These are phyloP conservation scores for Anser cygnoides DNA, from an alignment of 2,113 vertebrate species.

Conservation along the genomic window DNA sequence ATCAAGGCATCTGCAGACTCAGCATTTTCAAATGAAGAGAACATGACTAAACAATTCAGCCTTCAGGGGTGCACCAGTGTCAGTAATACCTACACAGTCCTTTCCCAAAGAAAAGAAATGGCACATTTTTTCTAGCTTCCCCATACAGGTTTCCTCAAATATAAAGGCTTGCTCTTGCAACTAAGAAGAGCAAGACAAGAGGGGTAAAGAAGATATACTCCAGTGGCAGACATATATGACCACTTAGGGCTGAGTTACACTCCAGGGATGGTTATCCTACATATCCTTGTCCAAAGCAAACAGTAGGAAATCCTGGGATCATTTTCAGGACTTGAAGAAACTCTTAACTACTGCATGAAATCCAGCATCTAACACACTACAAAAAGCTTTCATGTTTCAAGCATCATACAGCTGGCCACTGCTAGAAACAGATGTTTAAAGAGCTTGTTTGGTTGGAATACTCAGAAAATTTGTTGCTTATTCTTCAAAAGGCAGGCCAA, in stretches of 20 bases:
- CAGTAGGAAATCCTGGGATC: neutral
- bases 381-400: neutral
- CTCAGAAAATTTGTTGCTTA: neutral
- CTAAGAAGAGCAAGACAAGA: neutral
- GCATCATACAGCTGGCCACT: accelerated
- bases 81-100: neutral
- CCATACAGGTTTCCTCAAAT: neutral
- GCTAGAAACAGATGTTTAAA: neutral
- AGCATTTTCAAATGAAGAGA: neutral
- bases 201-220: neutral
- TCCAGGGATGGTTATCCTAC: neutral
- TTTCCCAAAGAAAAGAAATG: neutral
- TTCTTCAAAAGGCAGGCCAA: neutral
- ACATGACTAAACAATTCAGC: neutral
- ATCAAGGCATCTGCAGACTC: conserved; percentile 1
- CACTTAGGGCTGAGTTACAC: neutral
- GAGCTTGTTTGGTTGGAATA: neutral
- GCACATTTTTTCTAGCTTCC: neutral
- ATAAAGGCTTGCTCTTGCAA: neutral
- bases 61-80: neutral
- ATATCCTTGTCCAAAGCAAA: neutral
- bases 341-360: neutral
- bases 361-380: neutral
- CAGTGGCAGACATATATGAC: neutral
- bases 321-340: neutral